Evolutionary conservation across 2,113 vertebrate genomes (phyloP), one percentile per base, ranked within the genome.

Genomic region (Boleophthalmus pectinirostris): DNA sequence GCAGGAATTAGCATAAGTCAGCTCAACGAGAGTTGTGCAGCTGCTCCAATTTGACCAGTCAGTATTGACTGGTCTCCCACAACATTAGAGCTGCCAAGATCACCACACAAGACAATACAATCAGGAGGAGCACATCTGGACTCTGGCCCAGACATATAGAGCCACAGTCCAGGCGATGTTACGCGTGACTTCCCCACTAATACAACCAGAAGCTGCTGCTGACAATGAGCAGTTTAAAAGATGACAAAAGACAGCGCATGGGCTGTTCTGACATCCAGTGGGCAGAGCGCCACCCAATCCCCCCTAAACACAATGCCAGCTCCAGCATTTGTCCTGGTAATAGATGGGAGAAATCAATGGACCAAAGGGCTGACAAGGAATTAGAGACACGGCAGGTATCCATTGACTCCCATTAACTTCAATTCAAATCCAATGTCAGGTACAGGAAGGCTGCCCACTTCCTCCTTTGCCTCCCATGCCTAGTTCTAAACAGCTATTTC

Each of bases 161-260:
- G 80, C 77, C 68, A 73, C 38, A 47, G 78, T 73, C 77, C 71
- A 70, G 53, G 38, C 23, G 38, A 74, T 16, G 66, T 83, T 49
- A 82, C 88, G 85, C 83, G 82, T 76, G 86, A 43, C 61, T 82
- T 60, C 83, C 80, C 67, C 43, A 38, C 81, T 85, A 88, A 89
- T 75, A 71, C 74, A 80, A 73, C 81, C 78, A 57, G 66, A 79
- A 77, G 71, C 76, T 73, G 74, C 74, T 11, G 60, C 57, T 78
- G 73, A 75, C 78, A 86, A 86, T 76, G 79, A 85, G 74, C 20
- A 82, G 65, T 15, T 84, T 68, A 81, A 81, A 81, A 58, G 65
- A 75, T 73, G 73, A 86, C 64, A 60, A 75, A 70, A 69, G 76
- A 46, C 58, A 72, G 67, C 21, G 51, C 35, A 68, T 45, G 72